phyloP scores from a whole-genome alignment of 2,113 vertebrate genomes.

The Chloebia gouldiae region DNA sequence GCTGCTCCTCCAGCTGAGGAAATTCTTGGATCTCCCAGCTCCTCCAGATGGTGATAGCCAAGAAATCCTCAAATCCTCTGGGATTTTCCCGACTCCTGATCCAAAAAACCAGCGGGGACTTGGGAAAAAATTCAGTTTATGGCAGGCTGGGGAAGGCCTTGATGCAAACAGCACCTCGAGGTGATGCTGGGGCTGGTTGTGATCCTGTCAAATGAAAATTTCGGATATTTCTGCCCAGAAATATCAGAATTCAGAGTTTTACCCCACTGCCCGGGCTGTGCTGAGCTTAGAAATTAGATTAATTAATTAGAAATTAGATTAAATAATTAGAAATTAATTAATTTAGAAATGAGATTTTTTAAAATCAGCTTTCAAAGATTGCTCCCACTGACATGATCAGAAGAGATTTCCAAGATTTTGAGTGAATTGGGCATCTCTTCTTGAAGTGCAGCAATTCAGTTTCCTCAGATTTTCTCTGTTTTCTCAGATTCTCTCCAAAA shows the following conservation, averaged over 20 bases:
- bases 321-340: too few relatives aligned
- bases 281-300: background rate
- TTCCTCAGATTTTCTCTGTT: background rate
- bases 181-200: too few relatives aligned
- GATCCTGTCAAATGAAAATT: background rate
- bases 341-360: too few relatives aligned
- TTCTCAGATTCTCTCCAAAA: background rate
- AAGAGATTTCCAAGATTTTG: background rate
- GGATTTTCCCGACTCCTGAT: background rate
- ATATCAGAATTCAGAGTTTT: too few relatives aligned
- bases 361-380: background rate
- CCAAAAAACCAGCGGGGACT: background rate
- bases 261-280: background rate
- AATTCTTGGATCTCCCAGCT: too few relatives aligned
- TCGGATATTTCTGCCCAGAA: background rate
- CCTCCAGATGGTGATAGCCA: background rate
- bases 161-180: background rate
- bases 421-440: background rate
- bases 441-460: too few relatives aligned
- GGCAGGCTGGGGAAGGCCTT: background rate
- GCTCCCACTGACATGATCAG: accelerated
- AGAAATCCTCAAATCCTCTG: background rate
- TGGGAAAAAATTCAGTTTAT: background rate
- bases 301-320: too few relatives aligned
- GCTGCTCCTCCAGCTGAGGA: background rate